Evolutionary conservation across 2,888 invertebrate species (phyloP).

Genomic region (Leptopilina syphax): DNA sequence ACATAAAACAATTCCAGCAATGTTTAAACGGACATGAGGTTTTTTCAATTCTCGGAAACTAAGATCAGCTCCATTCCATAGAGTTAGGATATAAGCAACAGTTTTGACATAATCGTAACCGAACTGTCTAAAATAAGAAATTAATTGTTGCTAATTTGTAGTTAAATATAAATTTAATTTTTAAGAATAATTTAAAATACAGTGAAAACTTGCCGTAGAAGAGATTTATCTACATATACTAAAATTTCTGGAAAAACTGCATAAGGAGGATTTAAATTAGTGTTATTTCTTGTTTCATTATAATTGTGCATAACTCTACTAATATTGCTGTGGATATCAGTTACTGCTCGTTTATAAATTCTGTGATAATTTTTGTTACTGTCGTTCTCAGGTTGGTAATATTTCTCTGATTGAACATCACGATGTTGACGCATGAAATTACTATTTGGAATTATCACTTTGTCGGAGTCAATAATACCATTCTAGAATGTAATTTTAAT

Average conservation of each 20-base stretch:
- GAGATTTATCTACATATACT: no score
- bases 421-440: neutral
- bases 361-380: no score
- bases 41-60: neutral
- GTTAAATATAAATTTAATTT: no score
- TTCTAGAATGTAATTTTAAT: neutral
- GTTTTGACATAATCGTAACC: neutral
- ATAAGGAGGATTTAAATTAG: no score
- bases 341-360: no score
- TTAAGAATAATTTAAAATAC: no score
- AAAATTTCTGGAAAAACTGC: no score
- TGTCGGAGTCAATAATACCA: neutral
- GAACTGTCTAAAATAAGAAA: neutral
- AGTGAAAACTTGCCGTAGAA: no score
- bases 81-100: neutral
- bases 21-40: neutral
- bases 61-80: neutral
- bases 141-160: no score
- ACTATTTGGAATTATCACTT: neutral
- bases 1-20: neutral
- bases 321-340: no score
- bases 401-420: neutral
- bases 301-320: neutral
- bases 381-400: neutral
- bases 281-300: no score